Base-by-base conservation (phyloP, 2,888 invertebrate species). In the Ferdinandea cuprea region DNA sequence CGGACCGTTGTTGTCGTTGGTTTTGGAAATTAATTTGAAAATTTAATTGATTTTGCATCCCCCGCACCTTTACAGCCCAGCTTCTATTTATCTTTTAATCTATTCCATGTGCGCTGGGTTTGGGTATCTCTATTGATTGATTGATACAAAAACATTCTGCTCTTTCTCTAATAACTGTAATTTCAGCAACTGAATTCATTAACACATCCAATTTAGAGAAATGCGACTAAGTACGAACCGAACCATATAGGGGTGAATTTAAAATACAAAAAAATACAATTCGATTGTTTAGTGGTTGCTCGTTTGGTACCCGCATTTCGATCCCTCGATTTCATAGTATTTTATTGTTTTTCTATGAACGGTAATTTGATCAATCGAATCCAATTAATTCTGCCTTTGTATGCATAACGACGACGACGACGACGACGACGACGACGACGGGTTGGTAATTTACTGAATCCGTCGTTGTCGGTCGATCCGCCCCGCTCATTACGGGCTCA, bases 311-410 rank as follows among this genome's bases (percentile, higher is more conserved):
- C 61, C 61, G 61, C 72, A 72, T 72, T 50, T 54, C 19, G 15
- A 15, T 32, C 58, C 30, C n/a, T n/a, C 11, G 8, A 11, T 11
- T 17, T 30, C 6, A 9, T 48, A 46, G 32, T 30, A 35, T 25
- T 25, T 44, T 50, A 9, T 44, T 63, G 42, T 56, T 37, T 46
- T 40, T 40, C 56, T 48, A 56, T 37, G 11, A 40, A 48, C 19
- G 54, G 56, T 73, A 65, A 73, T 56, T 73, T 65, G 40, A 65
- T 73, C 54, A 73, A 73, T 73, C 46, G 73, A 73, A 65, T 63
- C 61, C 63, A 73, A 73, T 73, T 73, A 73, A 46, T 63, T 73
- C 30, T 44, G 46, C 35, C 17, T 52, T 72, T 72, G 50, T 35
- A 25, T 17, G 19, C 13, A 37, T 28, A 63, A 44, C 46, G 72